Evolutionary conservation across 2,113 vertebrate genomes (phyloP), one percentile per base, ranked within the genome.

Genomic region (mouse (Mus musculus)): DNA sequence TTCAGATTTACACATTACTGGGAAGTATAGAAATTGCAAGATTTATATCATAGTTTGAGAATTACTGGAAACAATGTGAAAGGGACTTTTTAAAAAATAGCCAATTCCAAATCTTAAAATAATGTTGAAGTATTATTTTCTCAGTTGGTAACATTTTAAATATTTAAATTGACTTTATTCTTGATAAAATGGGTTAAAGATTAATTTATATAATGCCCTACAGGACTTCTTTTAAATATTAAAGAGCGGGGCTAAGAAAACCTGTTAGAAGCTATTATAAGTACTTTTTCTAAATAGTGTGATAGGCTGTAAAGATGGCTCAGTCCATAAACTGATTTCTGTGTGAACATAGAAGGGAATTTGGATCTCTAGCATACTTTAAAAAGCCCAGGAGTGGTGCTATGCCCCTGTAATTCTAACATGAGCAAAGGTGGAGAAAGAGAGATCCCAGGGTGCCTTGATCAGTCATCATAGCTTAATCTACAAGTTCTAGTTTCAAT

Each of bases 161-260:
- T 76, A 0, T 80, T 96, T 91, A 95, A 95, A 90, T 93, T 95
- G 63, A 95, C 94, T 96, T 96, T 33, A 56, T 54, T 81, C 59
- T 76, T 85, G 36, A 56, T 85, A 59, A 94, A 71, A 5, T 71
- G 46, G n/a, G 7, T 82, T 96, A 94, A 65, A 94, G 88, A 93
- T 91, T 91, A 96, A 95, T 96, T 95, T 93, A 85, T 30, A 20
- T 90, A 81, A 42, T 9, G 78, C 80, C 33, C 42, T 85, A 10
- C 63, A 85, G 75, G 42, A 80, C 76, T 92, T 88, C 30, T 80
- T 90, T 92, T 92, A 95, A 95, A 84, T 97, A 97, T 88, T 49
- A 95, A 75, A 95, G 39, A 88, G 75, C 71, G 80, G 85, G 42
- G 16, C 76, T 93, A 72, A 80, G 33, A 78, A 91, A 96, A n/a